phyloP scores from a whole-genome alignment of 2,888 invertebrate genomes.

The Nesidiocoris tenuis region DNA sequence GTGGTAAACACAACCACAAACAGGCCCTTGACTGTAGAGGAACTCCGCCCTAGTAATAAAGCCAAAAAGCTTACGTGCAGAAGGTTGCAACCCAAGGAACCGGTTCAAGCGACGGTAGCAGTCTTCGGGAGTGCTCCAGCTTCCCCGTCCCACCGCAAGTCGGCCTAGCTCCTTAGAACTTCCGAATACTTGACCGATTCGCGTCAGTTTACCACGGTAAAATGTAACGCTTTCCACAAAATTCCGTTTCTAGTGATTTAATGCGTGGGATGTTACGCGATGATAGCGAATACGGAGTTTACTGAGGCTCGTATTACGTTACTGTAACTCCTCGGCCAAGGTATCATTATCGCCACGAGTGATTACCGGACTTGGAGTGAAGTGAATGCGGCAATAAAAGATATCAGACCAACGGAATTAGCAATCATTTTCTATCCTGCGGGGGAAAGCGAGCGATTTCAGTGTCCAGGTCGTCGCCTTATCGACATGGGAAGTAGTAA shows the following conservation, averaged over 20 bases:
- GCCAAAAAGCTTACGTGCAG: too few species aligned
- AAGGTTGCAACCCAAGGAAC: too few species aligned
- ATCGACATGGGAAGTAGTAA: conserved; percentile 39
- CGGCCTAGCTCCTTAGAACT: too few species aligned
- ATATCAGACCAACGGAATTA: conserved; percentile 23
- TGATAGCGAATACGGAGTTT: neutral
- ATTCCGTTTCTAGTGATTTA: neutral
- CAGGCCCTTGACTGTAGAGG: too few species aligned
- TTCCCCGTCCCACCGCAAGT: too few species aligned
- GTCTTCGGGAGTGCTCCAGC: too few species aligned
- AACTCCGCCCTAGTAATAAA: too few species aligned
- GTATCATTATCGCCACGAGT: neutral
- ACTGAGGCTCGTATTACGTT: neutral
- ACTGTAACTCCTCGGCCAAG: neutral
- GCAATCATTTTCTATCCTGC: conserved; percentile 18
- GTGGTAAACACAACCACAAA: too few species aligned
- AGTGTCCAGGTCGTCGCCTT: conserved; percentile 2
- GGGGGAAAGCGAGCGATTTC: conserved; percentile 32
- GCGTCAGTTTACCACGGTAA: too few species aligned
- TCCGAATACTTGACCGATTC: too few species aligned
- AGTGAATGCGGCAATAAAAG: conserved; percentile 16
- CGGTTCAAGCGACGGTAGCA: too few species aligned
- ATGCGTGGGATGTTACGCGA: neutral
- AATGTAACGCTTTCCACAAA: too few species aligned
- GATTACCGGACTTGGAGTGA: neutral